phyloP scores from a whole-genome alignment of 2,888 invertebrate genomes.

The Mystacides longicornis region DNA sequence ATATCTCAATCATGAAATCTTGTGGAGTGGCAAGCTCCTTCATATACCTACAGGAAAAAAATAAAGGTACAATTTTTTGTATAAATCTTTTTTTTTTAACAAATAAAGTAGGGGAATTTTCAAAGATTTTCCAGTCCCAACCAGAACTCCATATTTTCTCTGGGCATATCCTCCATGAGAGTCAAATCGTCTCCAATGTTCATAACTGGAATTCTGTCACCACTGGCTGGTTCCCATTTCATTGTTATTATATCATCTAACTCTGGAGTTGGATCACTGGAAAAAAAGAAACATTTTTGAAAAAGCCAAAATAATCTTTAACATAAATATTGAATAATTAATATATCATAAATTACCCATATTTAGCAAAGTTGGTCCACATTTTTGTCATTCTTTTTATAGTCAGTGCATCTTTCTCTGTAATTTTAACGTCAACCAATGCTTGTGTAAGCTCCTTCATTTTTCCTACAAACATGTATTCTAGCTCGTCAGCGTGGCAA shows the following conservation, averaged over 20 bases:
- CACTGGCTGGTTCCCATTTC: not conserved
- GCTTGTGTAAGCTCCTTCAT: not conserved
- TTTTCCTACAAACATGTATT: slow-evolving; percentile 9
- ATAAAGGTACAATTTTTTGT: too few relatives aligned
- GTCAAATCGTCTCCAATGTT: not conserved
- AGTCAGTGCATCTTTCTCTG: slow-evolving; percentile 1
- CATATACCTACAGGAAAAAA: too few relatives aligned
- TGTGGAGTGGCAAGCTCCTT: too few relatives aligned
- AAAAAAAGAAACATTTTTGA: not conserved
- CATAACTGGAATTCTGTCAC: not conserved
- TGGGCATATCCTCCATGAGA: not conserved
- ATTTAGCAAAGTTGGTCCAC: slow-evolving; percentile 20
- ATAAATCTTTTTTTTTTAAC: not conserved
- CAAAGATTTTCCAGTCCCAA: not conserved
- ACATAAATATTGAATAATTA: not conserved
- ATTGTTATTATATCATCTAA: not conserved
- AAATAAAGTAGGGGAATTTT: not conserved
- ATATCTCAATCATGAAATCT: too few relatives aligned
- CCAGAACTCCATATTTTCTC: not conserved
- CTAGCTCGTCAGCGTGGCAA: slow-evolving; percentile 13
- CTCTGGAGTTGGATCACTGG: not conserved
- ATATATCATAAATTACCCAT: slow-evolving; percentile 14
- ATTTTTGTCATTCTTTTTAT: slow-evolving; percentile 9
- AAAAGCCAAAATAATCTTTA: not conserved
- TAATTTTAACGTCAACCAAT: not conserved